Base-by-base conservation (phyloP, 2,113 vertebrate species). In the Charadrius vociferus region DNA sequence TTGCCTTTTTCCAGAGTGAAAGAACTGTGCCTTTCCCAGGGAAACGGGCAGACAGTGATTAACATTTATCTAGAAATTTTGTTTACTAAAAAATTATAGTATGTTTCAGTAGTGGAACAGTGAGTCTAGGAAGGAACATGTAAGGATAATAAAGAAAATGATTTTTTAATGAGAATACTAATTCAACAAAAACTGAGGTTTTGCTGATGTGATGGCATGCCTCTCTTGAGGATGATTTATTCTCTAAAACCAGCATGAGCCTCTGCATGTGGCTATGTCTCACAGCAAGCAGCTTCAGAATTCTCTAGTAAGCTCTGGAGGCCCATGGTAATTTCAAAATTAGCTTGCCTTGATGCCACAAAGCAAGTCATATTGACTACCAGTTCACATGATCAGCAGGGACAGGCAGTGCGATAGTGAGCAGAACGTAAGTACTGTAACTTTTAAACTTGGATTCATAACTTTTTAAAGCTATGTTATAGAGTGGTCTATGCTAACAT, bases 201-300 rank as follows among this genome's bases (percentile, higher is more conserved):
- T 96, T 90, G 68, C 80, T 92, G 86, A 47, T 94, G 67, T 84
- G 87, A 84, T 97, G 89, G 70, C 86, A 52, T 84, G 63, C 49
- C 41, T 96, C 66, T 93, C 79, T 74, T 88, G 68, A 97, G 97
- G 95, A 81, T 93, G 81, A 93, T 94, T 97, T 95, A 67, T 94
- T 97, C 81, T 98, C 53, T 95, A 27, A 96, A 94, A 91, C 73
- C 93, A 96, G 91, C 97, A 86, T 93, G 96, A 97, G 95, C 83
- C 95, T 93, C 83, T 97, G 93, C 95, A 53, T 92, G 70, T 74
- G 67, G 52, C 83, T 95, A 9, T 97, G 90, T 97, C 85, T 97
- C 96, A 88, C 93, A 98, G 96, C 93, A 91, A 93, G 96, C 55
- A 81, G 68, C 82, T 95, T 96, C 90, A 92, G 87, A 95, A 87